Evolutionary conservation across 2,797 vertebrate species (phyloP).

Genomic region (Tadarida brasiliensis): DNA sequence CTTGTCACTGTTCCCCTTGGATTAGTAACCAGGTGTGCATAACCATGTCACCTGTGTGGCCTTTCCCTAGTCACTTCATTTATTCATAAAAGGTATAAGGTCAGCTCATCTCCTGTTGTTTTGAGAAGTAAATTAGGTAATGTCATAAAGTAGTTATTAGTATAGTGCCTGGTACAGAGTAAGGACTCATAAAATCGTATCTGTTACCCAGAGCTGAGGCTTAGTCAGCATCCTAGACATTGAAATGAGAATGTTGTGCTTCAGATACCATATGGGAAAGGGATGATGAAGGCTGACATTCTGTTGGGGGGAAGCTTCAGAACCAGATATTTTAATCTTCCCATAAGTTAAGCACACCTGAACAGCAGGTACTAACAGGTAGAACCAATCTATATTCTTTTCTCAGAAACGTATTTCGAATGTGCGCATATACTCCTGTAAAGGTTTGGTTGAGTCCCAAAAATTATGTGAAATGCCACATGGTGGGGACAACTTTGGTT

Average conservation of each 20-base stretch:
- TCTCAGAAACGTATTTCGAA: not conserved
- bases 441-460: conserved; percentile 32
- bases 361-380: conserved; percentile 55
- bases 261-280: conserved; percentile 1
- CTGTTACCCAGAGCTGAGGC: not conserved
- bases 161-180: not conserved
- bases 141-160: not conserved
- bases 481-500: not conserved
- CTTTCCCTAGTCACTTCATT: not conserved
- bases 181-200: not conserved
- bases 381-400: not conserved
- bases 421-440: not conserved
- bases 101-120: not conserved
- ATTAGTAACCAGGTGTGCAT: not conserved
- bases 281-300: not conserved
- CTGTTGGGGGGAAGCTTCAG: conserved; percentile 13
- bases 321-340: conserved; percentile 21
- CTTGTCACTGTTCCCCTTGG: not conserved
- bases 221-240: not conserved
- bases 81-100: not conserved
- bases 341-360: conserved; percentile 15
- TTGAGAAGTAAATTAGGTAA: not conserved
- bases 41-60: not conserved
- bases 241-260: not conserved
- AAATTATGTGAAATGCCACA: conserved; percentile 40